Evolutionary conservation across 2,888 invertebrate species (phyloP), one percentile per base, ranked within the genome.

Genomic region (Brassicogethes aeneus): DNA sequence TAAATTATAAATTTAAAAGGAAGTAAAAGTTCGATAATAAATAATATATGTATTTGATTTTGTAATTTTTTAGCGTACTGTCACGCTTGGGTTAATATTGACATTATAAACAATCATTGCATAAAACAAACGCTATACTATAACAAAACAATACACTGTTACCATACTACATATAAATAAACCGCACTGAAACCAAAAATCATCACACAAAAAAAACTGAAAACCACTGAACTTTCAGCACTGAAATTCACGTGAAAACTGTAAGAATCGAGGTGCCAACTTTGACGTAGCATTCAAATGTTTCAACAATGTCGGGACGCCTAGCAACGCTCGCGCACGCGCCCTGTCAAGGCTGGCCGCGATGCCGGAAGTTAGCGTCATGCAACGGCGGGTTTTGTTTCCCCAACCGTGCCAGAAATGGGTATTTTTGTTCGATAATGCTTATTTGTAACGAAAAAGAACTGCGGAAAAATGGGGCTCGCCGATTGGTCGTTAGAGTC

Each of bases 201-300:
- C 47, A 40, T 41, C 45, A 39, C 37, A 34, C 31, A 36, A 40
- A 39, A 38, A 40, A 37, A 42, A 49, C 39, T 40, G 42, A 43
- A 45, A 51, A 50, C 48, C 54, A 55, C 54, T 48, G 57, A 60
- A 64, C 62, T 62, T 63, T 62, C 64, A 65, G 54, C 61, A 62
- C 62, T 61, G 65, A 62, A 65, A 61, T 62, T 60, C 65, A 61
- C 61, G 57, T 63, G 64, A 64, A 65, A 66, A 65, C 65, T 66
- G 65, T 63, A 61, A 57, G 56, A 57, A 59, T 55, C 54, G 54
- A 57, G 59, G 62, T 57, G 61, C 62, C 56, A 57, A 57, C 54
- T 61, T 57, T 62, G 62, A 62, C 65, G 62, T 61, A 61, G 59
- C 59, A 65, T 65, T 65, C 64, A 64, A 67, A 65, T 63, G 63